These are phyloP conservation scores for Aplochiton taeniatus DNA, from an alignment of 2,797 vertebrate species.

Conservation along the genomic window DNA sequence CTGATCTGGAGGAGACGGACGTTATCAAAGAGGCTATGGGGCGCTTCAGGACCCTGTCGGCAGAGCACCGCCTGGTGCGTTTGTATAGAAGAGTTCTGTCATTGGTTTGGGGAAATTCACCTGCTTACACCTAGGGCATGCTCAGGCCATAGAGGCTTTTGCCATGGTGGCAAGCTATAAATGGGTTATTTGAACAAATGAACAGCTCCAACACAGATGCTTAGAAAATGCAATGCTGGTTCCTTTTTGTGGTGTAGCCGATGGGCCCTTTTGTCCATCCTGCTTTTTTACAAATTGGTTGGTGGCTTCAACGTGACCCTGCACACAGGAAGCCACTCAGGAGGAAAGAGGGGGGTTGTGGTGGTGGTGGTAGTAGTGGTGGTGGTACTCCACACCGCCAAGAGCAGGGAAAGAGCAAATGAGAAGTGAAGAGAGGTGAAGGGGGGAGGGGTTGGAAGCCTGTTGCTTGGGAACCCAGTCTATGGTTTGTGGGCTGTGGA, in stretches of 20 bases:
- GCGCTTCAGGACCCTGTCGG: conserved; percentile 81
- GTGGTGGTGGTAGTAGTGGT: conserved; percentile 18
- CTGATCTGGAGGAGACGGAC: conserved; percentile 88
- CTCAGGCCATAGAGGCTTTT: too few species aligned
- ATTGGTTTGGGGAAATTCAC: too few species aligned
- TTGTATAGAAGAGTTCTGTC: not conserved
- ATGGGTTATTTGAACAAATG: too few species aligned
- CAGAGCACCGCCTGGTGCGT: conserved; percentile 82
- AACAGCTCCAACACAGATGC: too few species aligned
- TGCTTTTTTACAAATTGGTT: too few species aligned
- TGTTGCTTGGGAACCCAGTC: conserved; percentile 73
- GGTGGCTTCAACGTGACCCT: conserved; percentile 51
- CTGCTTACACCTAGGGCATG: too few species aligned
- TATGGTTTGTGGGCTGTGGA: conserved; percentile 28
- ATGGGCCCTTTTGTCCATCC: too few species aligned
- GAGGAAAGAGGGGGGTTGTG: not conserved
- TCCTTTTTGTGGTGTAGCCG: too few species aligned
- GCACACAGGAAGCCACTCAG: conserved; percentile 66
- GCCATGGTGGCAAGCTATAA: too few species aligned
- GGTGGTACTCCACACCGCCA: conserved; percentile 23
- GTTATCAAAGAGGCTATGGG: conserved; percentile 95
- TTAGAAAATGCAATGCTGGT: too few species aligned
- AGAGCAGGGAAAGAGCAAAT: conserved; percentile 23
- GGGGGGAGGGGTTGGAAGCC: conserved; percentile 11
- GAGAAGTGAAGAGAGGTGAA: not conserved